phyloP scores from a whole-genome alignment of 2,797 vertebrate species.

The Simalia tracyae region DNA sequence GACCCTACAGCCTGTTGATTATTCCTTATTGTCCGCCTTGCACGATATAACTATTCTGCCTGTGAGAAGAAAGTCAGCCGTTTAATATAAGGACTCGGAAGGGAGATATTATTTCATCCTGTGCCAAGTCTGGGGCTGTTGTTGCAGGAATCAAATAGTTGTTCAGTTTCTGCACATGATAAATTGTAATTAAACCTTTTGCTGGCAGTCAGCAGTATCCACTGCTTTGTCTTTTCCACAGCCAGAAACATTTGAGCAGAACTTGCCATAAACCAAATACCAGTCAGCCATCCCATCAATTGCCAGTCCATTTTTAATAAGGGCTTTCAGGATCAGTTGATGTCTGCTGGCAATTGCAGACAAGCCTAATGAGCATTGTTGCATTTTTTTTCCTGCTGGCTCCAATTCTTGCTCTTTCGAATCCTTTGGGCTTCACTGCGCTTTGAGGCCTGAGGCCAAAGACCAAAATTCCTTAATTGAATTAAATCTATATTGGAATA shows the following conservation, averaged over 20 bases:
- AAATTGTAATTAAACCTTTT: neutral
- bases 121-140: neutral
- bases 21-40: neutral
- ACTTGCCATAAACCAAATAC: neutral
- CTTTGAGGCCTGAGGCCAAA: neutral
- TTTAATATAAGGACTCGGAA: fast-evolving
- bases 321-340: neutral
- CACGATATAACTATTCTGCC: neutral
- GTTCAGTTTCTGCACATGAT: slow-evolving; percentile 20
- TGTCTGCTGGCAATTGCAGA: fast-evolving
- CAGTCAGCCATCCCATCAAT: neutral
- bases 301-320: neutral
- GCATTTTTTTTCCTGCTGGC: slow-evolving; percentile 12
- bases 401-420: neutral
- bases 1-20: neutral
- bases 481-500: slow-evolving; percentile 34
- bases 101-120: neutral
- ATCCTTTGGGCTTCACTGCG: neutral
- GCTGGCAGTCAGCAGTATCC: slow-evolving; percentile 24
- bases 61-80: neutral
- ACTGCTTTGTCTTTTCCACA: slow-evolving; percentile 9
- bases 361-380: neutral
- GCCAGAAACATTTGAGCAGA: neutral
- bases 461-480: slow-evolving; percentile 27
- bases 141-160: slow-evolving; percentile 29